Evolutionary conservation across 2,888 invertebrate genomes (phyloP).

Genomic region (Xanthorhoe designata): DNA sequence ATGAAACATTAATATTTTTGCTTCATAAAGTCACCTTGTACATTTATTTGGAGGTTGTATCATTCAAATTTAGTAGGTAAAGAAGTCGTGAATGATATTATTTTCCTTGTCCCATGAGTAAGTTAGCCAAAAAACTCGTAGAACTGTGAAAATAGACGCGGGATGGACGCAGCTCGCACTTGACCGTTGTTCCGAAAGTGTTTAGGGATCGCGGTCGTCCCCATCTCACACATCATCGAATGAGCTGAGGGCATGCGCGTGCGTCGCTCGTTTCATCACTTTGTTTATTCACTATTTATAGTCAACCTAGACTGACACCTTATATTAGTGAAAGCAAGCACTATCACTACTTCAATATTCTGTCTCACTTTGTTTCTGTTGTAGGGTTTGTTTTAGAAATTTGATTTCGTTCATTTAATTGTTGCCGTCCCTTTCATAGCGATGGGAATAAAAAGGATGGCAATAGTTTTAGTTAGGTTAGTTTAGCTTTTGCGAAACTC

Average conservation of each 20-base stretch:
- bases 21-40: neutral
- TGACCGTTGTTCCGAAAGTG: slow-evolving; percentile 8
- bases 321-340: slow-evolving; percentile 5
- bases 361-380: neutral
- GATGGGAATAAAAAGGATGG: too few relatives aligned
- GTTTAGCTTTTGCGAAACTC: too few relatives aligned
- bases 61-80: too few relatives aligned
- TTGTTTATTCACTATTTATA: slow-evolving; percentile 7
- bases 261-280: slow-evolving; percentile 2
- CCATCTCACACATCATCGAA: neutral
- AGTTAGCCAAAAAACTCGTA: too few relatives aligned
- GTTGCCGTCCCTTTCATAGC: too few relatives aligned
- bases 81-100: neutral
- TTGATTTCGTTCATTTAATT: too few relatives aligned
- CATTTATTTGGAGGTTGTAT: neutral
- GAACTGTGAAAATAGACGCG: too few relatives aligned
- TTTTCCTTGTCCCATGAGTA: neutral
- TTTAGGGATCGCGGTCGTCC: slow-evolving; percentile 2
- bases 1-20: neutral
- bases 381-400: neutral
- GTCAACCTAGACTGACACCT: slow-evolving; percentile 7
- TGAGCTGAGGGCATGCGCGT: slow-evolving; percentile 8
- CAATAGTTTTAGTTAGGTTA: too few relatives aligned
- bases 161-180: slow-evolving; percentile 5
- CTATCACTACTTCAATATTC: neutral